phyloP scores from a whole-genome alignment of 2,113 vertebrate genomes.

The Pyxicephalus adspersus region DNA sequence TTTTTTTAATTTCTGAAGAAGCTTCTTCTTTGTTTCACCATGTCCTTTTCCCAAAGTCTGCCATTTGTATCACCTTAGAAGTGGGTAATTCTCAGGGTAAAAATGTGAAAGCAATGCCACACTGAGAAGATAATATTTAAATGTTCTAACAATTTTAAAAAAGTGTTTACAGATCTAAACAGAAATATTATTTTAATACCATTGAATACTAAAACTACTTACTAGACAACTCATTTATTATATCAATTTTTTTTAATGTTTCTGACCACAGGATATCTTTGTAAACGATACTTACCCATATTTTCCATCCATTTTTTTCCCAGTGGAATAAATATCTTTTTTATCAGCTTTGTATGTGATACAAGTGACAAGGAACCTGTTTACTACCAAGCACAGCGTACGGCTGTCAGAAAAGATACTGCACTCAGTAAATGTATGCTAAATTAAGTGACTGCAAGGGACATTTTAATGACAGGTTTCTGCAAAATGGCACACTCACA shows the following conservation, averaged over 20 bases:
- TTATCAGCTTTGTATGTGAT: neutral
- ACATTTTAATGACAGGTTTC: slow-evolving; percentile 21
- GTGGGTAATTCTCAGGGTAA: too few relatives aligned
- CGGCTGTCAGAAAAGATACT: slow-evolving; percentile 23
- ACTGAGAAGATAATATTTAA: too few relatives aligned
- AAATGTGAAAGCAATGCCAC: too few relatives aligned
- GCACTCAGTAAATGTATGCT: neutral
- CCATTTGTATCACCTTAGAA: too few relatives aligned
- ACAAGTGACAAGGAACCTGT: slow-evolving; percentile 24
- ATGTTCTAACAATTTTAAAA: too few relatives aligned
- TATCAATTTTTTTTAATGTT: neutral
- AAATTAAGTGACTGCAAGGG: slow-evolving; percentile 23
- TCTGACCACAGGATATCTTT: neutral
- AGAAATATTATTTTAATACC: too few relatives aligned
- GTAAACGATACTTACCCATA: neutral
- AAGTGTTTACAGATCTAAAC: too few relatives aligned
- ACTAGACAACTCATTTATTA: too few relatives aligned
- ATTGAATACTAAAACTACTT: too few relatives aligned
- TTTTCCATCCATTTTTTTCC: neutral
- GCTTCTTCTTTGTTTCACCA: too few relatives aligned
- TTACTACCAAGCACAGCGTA: neutral
- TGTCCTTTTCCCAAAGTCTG: too few relatives aligned
- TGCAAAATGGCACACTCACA: neutral
- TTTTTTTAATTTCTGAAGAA: too few relatives aligned
- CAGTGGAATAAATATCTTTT: neutral